These are phyloP conservation scores for Macaca nemestrina DNA, from an alignment of 2,113 vertebrate species.

Conservation along the genomic window DNA sequence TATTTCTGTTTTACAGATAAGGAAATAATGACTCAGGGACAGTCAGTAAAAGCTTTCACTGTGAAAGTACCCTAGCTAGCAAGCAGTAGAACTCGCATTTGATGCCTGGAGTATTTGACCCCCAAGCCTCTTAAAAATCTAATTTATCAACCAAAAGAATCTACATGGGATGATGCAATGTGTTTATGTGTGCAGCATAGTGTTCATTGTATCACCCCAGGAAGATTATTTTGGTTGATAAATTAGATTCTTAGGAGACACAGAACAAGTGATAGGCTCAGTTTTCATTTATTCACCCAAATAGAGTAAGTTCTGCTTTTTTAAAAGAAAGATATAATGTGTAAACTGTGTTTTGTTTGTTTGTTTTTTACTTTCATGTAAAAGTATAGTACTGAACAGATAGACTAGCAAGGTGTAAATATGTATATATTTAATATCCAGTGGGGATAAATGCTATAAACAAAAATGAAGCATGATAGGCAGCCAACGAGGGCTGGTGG, in stretches of 20 bases:
- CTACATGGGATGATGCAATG: background rate
- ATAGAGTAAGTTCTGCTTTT: background rate
- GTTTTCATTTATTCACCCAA: background rate
- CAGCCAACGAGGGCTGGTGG: too few relatives aligned
- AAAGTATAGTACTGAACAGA: background rate
- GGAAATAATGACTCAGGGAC: background rate
- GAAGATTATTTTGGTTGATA: background rate
- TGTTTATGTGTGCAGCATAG: too few relatives aligned
- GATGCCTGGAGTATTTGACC: too few relatives aligned
- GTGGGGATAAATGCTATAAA: background rate
- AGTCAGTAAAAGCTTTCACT: background rate
- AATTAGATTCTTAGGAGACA: background rate
- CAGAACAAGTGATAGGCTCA: background rate
- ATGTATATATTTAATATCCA: background rate
- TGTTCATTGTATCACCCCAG: too few relatives aligned
- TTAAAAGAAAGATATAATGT: background rate
- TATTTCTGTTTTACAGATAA: background rate
- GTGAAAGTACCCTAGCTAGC: too few relatives aligned
- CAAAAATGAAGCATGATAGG: background rate
- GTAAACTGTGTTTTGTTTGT: background rate
- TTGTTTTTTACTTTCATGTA: background rate
- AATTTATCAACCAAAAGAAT: background rate
- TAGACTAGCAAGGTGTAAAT: background rate
- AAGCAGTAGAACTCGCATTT: background rate
- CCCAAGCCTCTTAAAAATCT: background rate